phyloP scores from a whole-genome alignment of 2,113 vertebrate genomes.

The Macaca mulatta region DNA sequence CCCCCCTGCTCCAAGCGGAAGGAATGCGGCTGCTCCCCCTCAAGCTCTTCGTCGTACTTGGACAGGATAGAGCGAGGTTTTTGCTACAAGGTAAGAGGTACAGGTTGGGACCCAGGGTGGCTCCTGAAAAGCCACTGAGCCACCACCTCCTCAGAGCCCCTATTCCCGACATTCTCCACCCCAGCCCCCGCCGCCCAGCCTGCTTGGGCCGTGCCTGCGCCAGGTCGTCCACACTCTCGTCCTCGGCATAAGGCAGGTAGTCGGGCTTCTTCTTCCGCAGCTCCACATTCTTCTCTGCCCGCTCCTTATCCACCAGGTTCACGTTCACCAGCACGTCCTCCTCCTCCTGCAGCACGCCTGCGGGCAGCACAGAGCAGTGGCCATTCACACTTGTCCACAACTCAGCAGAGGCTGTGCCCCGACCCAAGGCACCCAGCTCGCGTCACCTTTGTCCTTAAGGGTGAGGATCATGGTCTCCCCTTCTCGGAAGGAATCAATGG shows the following conservation, averaged over 20 bases:
- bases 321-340: conserved; percentile 92
- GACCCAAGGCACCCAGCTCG: too few species aligned
- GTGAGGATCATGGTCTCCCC: conserved; percentile 92
- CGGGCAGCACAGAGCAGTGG: accelerated
- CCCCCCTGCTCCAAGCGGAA: conserved; percentile 89
- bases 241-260: conserved; percentile 92
- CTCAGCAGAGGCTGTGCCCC: accelerated
- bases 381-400: accelerated
- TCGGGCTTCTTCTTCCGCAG: conserved; percentile 93
- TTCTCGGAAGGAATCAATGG: conserved; percentile 90
- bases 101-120: background rate
- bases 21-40: conserved; percentile 91
- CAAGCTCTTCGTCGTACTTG: conserved; percentile 94
- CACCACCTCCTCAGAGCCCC: background rate
- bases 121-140: background rate
- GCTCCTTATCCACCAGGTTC: conserved; percentile 90
- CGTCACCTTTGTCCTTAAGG: conserved; percentile 92
- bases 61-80: conserved; percentile 87
- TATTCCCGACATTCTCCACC: accelerated
- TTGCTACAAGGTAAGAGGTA: conserved; percentile 71
- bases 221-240: conserved; percentile 92
- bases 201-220: background rate
- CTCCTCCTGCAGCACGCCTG: conserved; percentile 88
- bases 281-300: conserved; percentile 92
- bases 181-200: background rate